Percentiles rank a stretch among this genome's conserved stretches.
Evolutionary conservation across 2,888 invertebrate species (phyloP).

Genomic region (Ophion ellenae): DNA sequence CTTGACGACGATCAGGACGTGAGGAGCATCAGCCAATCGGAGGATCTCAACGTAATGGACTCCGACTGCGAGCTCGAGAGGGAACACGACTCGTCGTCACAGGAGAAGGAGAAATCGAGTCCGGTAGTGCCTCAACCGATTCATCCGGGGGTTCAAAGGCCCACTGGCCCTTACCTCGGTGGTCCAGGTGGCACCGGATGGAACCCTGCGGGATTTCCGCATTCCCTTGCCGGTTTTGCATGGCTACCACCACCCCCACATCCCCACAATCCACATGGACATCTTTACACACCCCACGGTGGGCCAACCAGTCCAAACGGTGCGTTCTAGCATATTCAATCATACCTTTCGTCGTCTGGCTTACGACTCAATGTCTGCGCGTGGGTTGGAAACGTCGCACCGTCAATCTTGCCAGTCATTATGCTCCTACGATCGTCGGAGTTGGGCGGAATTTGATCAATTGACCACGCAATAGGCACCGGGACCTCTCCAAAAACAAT

Average conservation of each 20-base stretch:
- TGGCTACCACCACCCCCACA: constrained; percentile 87
- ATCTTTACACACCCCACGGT: constrained; percentile 81
- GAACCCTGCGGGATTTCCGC: constrained; percentile 82
- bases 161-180: constrained; percentile 85
- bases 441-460: neutral
- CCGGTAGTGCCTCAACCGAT: constrained; percentile 89
- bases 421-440: neutral
- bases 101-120: constrained; percentile 82
- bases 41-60: constrained; percentile 82
- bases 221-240: constrained; percentile 87
- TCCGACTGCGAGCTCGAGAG: constrained; percentile 80
- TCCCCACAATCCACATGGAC: constrained; percentile 85
- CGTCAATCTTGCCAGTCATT: neutral
- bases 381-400: neutral
- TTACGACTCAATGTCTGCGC: neutral
- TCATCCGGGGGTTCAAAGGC: constrained; percentile 86
- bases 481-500: too few relatives aligned
- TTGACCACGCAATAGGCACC: neutral
- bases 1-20: constrained; percentile 80
- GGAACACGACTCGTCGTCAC: constrained; percentile 73
- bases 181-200: constrained; percentile 84
- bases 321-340: constrained; percentile 69
- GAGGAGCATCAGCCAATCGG: constrained; percentile 80
- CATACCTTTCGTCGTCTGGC: neutral
- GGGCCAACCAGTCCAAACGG: constrained; percentile 82